Evolutionary conservation across 2,888 invertebrate species (phyloP).

Genomic region (Clepsis dumicolana): DNA sequence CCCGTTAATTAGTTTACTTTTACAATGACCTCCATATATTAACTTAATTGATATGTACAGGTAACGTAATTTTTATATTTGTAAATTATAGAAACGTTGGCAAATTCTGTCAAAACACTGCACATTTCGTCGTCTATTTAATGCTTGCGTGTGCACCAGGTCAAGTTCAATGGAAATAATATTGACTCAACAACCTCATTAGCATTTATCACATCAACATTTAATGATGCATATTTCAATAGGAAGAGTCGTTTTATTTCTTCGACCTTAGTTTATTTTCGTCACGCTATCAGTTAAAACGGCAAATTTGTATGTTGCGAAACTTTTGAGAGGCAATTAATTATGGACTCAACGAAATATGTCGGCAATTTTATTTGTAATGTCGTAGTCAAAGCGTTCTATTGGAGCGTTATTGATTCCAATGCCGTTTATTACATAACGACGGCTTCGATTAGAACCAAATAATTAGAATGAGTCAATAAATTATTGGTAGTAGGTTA

Average conservation of each 20-base stretch:
- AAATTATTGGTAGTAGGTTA: background rate
- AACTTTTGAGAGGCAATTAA: constrained; percentile 27
- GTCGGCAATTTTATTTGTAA: background rate
- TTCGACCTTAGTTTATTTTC: constrained; percentile 33
- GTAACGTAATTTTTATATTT: background rate
- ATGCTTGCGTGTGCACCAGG: constrained; percentile 20
- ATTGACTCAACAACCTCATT: constrained; percentile 28
- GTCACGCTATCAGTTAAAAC: constrained; percentile 10
- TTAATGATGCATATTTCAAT: constrained; percentile 13
- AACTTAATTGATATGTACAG: background rate
- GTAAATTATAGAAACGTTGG: background rate
- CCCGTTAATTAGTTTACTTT: constrained; percentile 12
- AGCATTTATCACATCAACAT: constrained; percentile 33
- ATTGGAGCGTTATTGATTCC: background rate
- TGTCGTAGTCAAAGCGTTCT: background rate
- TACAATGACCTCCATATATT: background rate
- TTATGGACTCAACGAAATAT: constrained; percentile 9
- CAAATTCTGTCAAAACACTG: constrained; percentile 2
- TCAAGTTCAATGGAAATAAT: constrained; percentile 32
- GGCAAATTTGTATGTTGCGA: constrained; percentile 18
- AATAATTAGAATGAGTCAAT: background rate
- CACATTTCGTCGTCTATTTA: constrained; percentile 5
- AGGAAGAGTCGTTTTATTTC: constrained; percentile 5
- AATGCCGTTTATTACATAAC: constrained; percentile 1
- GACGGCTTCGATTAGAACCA: background rate